phyloP scores from a whole-genome alignment of 2,797 vertebrate genomes.

The Thamnophis elegans region DNA sequence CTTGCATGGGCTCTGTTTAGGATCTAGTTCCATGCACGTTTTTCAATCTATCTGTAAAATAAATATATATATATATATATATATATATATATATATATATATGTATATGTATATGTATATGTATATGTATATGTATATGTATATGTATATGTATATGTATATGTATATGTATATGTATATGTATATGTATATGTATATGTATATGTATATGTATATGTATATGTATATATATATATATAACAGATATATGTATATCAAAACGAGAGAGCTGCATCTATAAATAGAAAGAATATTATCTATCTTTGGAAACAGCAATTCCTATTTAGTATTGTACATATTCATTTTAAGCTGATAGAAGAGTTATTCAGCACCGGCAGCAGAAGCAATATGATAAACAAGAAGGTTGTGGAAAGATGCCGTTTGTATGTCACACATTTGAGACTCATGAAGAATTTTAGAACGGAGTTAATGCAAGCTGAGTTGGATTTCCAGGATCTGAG shows the following conservation, averaged over 20 bases:
- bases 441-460: conserved; percentile 24
- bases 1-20: conserved; percentile 32
- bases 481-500: background rate
- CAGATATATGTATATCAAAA: conserved; percentile 41
- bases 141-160: conserved; percentile 35
- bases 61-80: no score
- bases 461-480: background rate
- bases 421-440: conserved; percentile 26
- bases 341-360: conserved; percentile 24
- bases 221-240: conserved; percentile 33
- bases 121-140: conserved; percentile 45
- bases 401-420: conserved; percentile 14
- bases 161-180: conserved; percentile 34
- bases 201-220: no score
- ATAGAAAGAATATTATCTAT: conserved; percentile 50
- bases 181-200: no score
- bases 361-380: background rate
- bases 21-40: conserved; percentile 30
- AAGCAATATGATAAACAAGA: conserved; percentile 7
- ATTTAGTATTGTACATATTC: conserved; percentile 47
- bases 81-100: conserved; percentile 28
- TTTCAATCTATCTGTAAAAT: conserved; percentile 14
- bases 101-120: conserved; percentile 45
- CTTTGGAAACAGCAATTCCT: conserved; percentile 52
- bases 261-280: conserved; percentile 41